phyloP scores from a whole-genome alignment of 2,113 vertebrate species.

The Raja brachyura region DNA sequence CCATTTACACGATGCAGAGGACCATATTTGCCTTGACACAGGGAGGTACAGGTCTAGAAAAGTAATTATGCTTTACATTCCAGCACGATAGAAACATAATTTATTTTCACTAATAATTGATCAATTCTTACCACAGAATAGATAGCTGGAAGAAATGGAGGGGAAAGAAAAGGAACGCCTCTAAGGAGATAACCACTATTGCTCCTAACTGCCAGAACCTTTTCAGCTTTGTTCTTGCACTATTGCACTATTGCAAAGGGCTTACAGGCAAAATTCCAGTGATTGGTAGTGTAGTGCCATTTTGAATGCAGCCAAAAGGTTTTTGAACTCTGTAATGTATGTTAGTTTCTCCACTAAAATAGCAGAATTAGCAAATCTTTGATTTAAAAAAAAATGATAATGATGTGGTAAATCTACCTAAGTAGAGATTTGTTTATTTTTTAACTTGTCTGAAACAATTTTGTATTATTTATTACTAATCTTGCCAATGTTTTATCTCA shows the following conservation, averaged over 20 bases:
- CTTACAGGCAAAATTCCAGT: background rate
- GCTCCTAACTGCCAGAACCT: background rate
- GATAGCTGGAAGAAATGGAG: background rate
- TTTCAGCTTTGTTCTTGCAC: background rate
- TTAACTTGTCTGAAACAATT: background rate
- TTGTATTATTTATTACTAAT: background rate
- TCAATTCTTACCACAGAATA: too few relatives aligned
- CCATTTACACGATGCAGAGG: background rate
- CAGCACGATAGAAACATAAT: too few relatives aligned
- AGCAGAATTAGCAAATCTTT: background rate
- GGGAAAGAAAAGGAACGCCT: too few relatives aligned
- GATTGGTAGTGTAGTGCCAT: background rate
- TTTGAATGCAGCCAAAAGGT: background rate
- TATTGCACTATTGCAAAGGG: background rate
- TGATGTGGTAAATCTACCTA: background rate
- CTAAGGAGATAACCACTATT: background rate
- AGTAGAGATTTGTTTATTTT: background rate
- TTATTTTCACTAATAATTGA: background rate
- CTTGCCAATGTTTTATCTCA: background rate
- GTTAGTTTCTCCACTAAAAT: background rate
- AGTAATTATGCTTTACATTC: background rate
- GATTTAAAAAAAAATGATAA: background rate
- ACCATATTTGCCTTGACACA: background rate
- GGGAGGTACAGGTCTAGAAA: background rate
- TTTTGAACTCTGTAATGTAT: background rate